Percentiles rank a stretch among this genome's conserved stretches.
These are phyloP conservation scores for Lipophrys pholis DNA, from an alignment of 2,113 vertebrate species.

Conservation along the genomic window DNA sequence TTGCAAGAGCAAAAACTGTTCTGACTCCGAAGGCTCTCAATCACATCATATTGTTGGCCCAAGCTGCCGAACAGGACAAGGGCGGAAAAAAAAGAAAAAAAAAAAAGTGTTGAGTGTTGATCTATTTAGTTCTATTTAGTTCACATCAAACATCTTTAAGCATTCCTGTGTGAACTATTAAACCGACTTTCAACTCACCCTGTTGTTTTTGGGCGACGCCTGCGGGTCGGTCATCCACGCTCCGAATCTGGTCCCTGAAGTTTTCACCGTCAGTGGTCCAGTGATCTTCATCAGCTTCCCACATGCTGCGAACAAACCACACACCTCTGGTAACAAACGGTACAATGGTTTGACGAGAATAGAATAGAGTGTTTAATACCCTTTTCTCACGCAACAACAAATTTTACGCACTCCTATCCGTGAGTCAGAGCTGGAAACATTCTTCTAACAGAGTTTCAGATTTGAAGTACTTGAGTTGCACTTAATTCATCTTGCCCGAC, in stretches of 20 bases:
- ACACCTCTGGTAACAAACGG: conserved; percentile 44
- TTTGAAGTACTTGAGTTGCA: conserved; percentile 35
- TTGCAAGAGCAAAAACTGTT: too few relatives aligned
- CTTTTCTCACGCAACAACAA: background rate
- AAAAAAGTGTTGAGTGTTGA: too few relatives aligned
- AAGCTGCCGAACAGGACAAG: too few relatives aligned
- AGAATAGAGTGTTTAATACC: background rate
- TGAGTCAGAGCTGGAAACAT: conserved; percentile 15
- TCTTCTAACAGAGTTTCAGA: conserved; percentile 30
- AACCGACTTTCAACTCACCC: conserved; percentile 78
- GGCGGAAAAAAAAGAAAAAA: too few relatives aligned
- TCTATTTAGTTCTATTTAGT: too few relatives aligned
- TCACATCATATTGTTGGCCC: too few relatives aligned
- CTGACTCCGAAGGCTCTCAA: too few relatives aligned
- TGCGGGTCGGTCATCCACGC: conserved; percentile 99
- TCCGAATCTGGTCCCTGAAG: conserved; percentile 96
- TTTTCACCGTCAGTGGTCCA: conserved; percentile 95
- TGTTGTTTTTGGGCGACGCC: conserved; percentile 91
- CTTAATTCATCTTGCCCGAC: conserved; percentile 43
- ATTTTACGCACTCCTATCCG: background rate
- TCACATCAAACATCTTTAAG: too few relatives aligned
- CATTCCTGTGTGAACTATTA: conserved; percentile 15
- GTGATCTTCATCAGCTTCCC: conserved; percentile 99
- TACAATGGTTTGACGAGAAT: conserved; percentile 43
- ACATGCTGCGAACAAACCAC: conserved; percentile 86